Conservation (phyloP, 1,140 invertebrate species). For the Sycobia sp. region DNA sequence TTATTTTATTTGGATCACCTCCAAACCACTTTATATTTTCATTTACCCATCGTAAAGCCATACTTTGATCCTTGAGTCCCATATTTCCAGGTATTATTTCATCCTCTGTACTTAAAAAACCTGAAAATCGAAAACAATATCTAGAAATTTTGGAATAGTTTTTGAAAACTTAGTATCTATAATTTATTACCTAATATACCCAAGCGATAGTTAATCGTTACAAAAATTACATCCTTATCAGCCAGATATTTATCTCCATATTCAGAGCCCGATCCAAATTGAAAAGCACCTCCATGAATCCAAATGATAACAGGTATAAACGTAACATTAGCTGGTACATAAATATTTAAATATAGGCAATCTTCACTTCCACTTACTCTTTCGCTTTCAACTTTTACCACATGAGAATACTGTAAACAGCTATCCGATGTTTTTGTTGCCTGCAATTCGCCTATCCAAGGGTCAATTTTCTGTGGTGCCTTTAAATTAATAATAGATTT, state of each 20-base stretch:
- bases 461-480: slow-evolving; percentile 51
- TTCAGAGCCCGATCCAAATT: slow-evolving; percentile 55
- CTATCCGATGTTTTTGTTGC: slow-evolving; percentile 51
- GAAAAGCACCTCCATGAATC: slow-evolving; percentile 55
- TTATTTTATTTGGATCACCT: slow-evolving; percentile 62
- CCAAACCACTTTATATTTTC: slow-evolving; percentile 65
- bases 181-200: slow-evolving; percentile 63
- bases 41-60: slow-evolving; percentile 67
- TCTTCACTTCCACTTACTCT: slow-evolving; percentile 60
- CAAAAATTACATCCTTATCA: slow-evolving; percentile 67
- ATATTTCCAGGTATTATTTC: slow-evolving; percentile 65
- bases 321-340: slow-evolving; percentile 53
- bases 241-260: slow-evolving; percentile 67
- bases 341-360: slow-evolving; percentile 68
- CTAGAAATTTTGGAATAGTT: background rate
- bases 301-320: slow-evolving; percentile 51
- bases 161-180: background rate
- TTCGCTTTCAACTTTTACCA: slow-evolving; percentile 38
- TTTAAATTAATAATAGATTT: slow-evolving; percentile 25
- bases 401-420: slow-evolving; percentile 54
- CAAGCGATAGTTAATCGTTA: slow-evolving; percentile 70
- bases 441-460: slow-evolving; percentile 56
- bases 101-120: slow-evolving; percentile 66
- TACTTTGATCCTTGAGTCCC: slow-evolving; percentile 68
- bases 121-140: slow-evolving; percentile 39